Percentiles rank a stretch among this genome's conserved stretches.
phyloP scores from a whole-genome alignment of 2,888 invertebrate genomes.

The Tillus elongatus region DNA sequence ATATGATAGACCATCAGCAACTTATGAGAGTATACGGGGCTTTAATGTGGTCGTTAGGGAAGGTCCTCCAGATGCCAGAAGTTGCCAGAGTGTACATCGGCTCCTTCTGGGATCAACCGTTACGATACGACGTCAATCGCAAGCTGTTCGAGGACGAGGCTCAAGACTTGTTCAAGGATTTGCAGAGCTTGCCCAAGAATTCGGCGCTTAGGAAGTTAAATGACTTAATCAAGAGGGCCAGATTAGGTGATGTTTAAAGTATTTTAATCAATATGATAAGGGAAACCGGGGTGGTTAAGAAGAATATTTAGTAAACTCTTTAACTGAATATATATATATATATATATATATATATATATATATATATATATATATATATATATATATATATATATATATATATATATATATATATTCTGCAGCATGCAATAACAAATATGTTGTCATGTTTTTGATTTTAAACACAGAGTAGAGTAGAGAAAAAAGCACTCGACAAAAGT shows the following conservation, averaged over 20 bases:
- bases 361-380: too few relatives aligned
- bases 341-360: too few relatives aligned
- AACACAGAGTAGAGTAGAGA: too few relatives aligned
- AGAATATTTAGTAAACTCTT: too few relatives aligned
- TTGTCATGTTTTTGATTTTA: too few relatives aligned
- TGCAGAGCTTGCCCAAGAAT: conserved; percentile 90
- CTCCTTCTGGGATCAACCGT: conserved; percentile 97
- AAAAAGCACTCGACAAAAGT: too few relatives aligned
- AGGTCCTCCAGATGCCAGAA: conserved; percentile 95
- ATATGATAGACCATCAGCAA: conserved; percentile 98
- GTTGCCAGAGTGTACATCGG: conserved; percentile 98
- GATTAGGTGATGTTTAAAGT: conserved; percentile 55
- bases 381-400: too few relatives aligned
- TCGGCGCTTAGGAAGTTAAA: conserved; percentile 94
- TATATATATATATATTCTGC: too few relatives aligned
- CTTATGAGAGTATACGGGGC: conserved; percentile 98
- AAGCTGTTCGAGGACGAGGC: conserved; percentile 90
- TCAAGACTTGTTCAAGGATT: conserved; percentile 86
- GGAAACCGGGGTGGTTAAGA: too few relatives aligned
- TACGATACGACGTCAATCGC: conserved; percentile 87
- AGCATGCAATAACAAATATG: too few relatives aligned
- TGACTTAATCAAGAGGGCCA: conserved; percentile 93
- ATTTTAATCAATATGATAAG: too few relatives aligned
- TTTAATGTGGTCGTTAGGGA: conserved; percentile 98
- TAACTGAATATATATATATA: too few relatives aligned